Evolutionary conservation across 2,797 vertebrate species (phyloP), one percentile per base, ranked within the genome.

Genomic region (Danio choprae): DNA sequence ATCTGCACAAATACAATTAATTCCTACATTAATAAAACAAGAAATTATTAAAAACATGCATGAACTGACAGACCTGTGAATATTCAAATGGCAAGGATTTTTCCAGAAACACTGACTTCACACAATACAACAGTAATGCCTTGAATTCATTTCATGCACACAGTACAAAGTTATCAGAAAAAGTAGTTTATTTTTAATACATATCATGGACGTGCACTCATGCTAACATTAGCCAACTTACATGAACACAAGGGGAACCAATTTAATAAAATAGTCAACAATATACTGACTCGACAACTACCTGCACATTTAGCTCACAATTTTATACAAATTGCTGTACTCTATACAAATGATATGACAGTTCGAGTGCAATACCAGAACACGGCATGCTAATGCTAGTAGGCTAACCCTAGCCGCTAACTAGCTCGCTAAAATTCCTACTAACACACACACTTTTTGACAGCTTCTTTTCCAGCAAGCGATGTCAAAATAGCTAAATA

Each of bases 341-440:
- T 72, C 7, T 7, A 43, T 11, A 9, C 41, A 73, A 29, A 36
- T 16, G 3, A 62, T 46, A 62, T 63, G 46, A 75, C 46, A 55
- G 50, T 22, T n/a, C 20, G 5, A 59, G 44, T 29, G 3, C 60
- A 56, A 16, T 38, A 18, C 29, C 7, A 56, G 7, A 18, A 44
- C 22, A n/a, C 29, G 22, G 63, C 20, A 63, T 29, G 78, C 78
- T 65, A 56, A 64, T 44, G 77, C 77, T 80, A 80, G 55, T 65
- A n/a, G 48, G 78, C 78, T 73, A 80, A 38, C 50, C 16, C 58
- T 64, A 79, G 76, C 76, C 18, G 44, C 56, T 60, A 78, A 12
- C 38, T 38, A 6, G 59, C 29, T 29, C 29, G 29, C 77, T 64
- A 73, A 73, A 69, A 13, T 40, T 38, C 2, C 36, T 13, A 36